Evolutionary conservation across 23 tunicate genomes (phyloP).

Genomic region (Phallusia fumigata): DNA sequence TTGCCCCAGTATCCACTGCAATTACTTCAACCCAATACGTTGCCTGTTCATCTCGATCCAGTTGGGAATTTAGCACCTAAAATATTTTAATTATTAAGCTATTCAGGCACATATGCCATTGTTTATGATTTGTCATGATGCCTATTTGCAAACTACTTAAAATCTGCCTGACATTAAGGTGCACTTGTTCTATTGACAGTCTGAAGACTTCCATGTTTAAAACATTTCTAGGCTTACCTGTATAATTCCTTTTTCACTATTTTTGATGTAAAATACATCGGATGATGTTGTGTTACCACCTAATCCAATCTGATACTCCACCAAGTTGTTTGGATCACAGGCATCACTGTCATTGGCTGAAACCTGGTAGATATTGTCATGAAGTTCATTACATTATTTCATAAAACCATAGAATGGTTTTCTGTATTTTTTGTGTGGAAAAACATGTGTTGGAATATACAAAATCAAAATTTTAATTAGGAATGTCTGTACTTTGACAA

Average conservation of each 20-base stretch:
- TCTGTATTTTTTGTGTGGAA: too few species aligned
- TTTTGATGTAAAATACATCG: not conserved
- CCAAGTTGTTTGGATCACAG: conserved; percentile 47
- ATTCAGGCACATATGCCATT: too few species aligned
- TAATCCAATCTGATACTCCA: conserved; percentile 30
- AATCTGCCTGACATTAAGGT: too few species aligned
- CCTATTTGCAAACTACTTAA: too few species aligned
- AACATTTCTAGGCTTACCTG: not conserved
- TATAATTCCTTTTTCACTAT: not conserved
- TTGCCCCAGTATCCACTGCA: not conserved
- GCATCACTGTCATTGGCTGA: conserved; percentile 63
- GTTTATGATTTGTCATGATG: too few species aligned
- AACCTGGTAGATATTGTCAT: conserved; percentile 12
- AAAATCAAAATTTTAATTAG: not conserved
- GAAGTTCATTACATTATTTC: not conserved
- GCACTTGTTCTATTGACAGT: too few species aligned
- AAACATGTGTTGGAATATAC: not conserved
- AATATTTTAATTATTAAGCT: not conserved
- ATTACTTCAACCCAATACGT: not conserved
- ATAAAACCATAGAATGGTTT: too few species aligned
- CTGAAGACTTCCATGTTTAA: too few species aligned
- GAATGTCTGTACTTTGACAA: too few species aligned
- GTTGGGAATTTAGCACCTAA: not conserved
- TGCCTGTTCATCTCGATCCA: not conserved
- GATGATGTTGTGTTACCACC: conserved; percentile 2